Conservation (phyloP, 2,888 invertebrate genomes). For the Limenitis camilla region DNA sequence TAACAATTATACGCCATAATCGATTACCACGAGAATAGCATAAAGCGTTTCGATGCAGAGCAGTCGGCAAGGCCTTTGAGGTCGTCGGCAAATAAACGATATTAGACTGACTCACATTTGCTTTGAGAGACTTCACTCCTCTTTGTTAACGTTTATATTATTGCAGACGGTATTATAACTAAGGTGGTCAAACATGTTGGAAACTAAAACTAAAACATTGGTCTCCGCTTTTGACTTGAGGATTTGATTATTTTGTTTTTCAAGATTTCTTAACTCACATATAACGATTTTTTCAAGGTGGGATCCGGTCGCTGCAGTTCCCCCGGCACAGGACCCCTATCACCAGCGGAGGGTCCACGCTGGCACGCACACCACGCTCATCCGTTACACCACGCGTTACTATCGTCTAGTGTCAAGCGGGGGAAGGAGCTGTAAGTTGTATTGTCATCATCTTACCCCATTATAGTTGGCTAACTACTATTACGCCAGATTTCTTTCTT, state of each 20-base stretch:
- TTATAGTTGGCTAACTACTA: too few relatives aligned
- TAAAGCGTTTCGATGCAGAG: neutral
- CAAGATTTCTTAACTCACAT: too few relatives aligned
- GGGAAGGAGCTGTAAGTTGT: constrained; percentile 68
- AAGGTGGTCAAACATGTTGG: too few relatives aligned
- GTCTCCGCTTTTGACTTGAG: too few relatives aligned
- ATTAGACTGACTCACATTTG: neutral
- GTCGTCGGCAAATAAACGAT: constrained; percentile 4
- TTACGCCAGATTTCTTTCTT: too few relatives aligned
- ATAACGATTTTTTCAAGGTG: constrained; percentile 42
- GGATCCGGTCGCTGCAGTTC: constrained; percentile 66
- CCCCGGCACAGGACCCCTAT: constrained; percentile 65
- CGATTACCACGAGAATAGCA: constrained; percentile 2
- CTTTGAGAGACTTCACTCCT: neutral
- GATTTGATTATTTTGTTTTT: too few relatives aligned
- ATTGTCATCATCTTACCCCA: too few relatives aligned
- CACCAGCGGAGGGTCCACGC: constrained; percentile 64
- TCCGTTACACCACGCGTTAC: constrained; percentile 65
- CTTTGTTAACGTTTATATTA: too few relatives aligned
- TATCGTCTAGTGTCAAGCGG: constrained; percentile 65
- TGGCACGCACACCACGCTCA: constrained; percentile 67
- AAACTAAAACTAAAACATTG: too few relatives aligned
- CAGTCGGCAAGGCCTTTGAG: constrained; percentile 2
- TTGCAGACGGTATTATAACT: too few relatives aligned
- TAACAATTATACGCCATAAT: constrained; percentile 3